A percentile compares a stretch with the other conserved stretches of the same genome.
Evolutionary conservation across 2,113 vertebrate species (phyloP).

Genomic region (Clarias batrachus): DNA sequence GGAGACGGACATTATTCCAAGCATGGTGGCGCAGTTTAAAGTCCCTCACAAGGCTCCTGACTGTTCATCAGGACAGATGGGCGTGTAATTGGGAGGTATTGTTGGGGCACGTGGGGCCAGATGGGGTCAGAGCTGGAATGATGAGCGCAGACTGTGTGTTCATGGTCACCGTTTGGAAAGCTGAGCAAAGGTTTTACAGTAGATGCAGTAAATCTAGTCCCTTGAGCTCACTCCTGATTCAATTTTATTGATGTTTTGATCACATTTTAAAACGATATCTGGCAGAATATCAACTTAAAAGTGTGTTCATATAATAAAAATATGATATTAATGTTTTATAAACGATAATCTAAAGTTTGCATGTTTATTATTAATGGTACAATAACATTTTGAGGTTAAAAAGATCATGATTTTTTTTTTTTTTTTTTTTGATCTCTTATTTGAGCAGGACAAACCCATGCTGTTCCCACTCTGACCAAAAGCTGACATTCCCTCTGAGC

Average conservation of each 20-base stretch:
- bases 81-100: conserved; percentile 69
- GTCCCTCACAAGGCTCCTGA: conserved; percentile 46
- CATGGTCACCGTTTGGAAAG: conserved; percentile 19
- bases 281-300: not conserved
- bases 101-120: conserved; percentile 58
- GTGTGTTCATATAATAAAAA: not conserved
- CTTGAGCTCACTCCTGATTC: conserved; percentile 20
- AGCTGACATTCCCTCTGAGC: not conserved
- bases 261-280: not conserved
- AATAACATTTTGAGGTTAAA: not conserved
- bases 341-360: not conserved
- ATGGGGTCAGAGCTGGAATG: conserved; percentile 61
- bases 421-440: not conserved
- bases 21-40: conserved; percentile 48
- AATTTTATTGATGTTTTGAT: conserved; percentile 1
- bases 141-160: conserved; percentile 40
- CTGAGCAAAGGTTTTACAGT: conserved; percentile 52
- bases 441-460: not conserved
- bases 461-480: not conserved
- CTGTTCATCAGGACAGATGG: conserved; percentile 27
- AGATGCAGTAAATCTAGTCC: not conserved
- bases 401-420: not conserved
- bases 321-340: too few species aligned
- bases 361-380: not conserved
- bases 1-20: conserved; percentile 14